A percentile compares a stretch with the other conserved stretches of the same genome.
Evolutionary conservation across 2,113 vertebrate species (phyloP).

Genomic region (Sterna hirundo): DNA sequence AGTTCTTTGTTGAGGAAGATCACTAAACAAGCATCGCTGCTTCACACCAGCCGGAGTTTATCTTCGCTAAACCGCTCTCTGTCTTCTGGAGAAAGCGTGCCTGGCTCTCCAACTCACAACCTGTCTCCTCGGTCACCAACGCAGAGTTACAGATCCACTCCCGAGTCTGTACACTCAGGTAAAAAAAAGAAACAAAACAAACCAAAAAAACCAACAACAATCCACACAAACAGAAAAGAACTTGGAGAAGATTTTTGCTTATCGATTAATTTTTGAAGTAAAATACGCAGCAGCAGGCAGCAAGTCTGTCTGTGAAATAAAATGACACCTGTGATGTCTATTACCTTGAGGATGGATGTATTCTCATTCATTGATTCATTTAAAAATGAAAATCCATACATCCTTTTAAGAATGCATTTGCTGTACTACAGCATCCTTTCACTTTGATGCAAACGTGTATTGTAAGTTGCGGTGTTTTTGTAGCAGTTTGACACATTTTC

Average conservation of each 20-base stretch:
- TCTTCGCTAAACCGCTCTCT: constrained; percentile 94
- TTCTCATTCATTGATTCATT: not conserved
- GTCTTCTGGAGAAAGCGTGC: constrained; percentile 94
- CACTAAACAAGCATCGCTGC: constrained; percentile 91
- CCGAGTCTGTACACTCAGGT: constrained; percentile 92
- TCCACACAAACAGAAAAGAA: not conserved
- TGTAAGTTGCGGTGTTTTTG: not conserved
- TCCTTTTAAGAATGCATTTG: not conserved
- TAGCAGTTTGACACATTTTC: constrained; percentile 26
- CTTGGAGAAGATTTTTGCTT: not conserved
- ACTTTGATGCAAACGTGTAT: not conserved
- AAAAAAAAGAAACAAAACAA: not conserved
- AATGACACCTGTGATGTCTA: not conserved
- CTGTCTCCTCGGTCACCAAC: constrained; percentile 94
- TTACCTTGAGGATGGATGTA: not conserved
- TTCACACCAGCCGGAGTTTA: constrained; percentile 94
- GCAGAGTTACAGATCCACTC: constrained; percentile 88
- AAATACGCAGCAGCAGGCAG: not conserved
- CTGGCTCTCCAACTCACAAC: constrained; percentile 93
- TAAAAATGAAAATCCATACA: constrained; percentile 33
- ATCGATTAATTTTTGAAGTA: not conserved
- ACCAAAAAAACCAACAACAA: not conserved
- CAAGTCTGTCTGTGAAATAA: not conserved
- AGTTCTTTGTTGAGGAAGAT: constrained; percentile 93
- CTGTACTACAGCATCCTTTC: not conserved